Base-by-base conservation (phyloP, 2,888 invertebrate genomes). In the Troides aeacus region DNA sequence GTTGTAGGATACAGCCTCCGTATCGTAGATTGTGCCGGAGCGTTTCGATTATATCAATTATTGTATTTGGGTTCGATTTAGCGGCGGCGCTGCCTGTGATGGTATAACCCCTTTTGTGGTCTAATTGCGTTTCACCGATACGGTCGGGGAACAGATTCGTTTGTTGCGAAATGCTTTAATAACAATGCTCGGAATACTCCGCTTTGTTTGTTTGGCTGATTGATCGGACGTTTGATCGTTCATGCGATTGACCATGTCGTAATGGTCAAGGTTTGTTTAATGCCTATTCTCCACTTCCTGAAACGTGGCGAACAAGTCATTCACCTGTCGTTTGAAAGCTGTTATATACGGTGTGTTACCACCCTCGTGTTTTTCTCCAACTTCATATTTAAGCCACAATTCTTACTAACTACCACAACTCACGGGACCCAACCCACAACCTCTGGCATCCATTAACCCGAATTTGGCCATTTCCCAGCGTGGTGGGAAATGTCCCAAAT, bases 1-100 rank as follows among this genome's bases (percentile, higher is more conserved):
- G 30, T 64, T 39, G 64, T 64, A 57, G 17, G 12, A 4, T 62
- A 12, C 12, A 24, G 23, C 30, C n/a, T 12, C 1, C 56, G 46
- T 7, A 7, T 62, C 17, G 62, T 57, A 67, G 30, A 63, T 75
- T 79, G 82, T 81, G 79, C 79, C 80, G 79, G 77, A 77, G 75
- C 76, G 78, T 71, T 81, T 78, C 77, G 83, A 85, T 87, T 84
- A 83, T 84, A 83, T 83, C 83, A 85, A 84, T 84, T 83, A 82
- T 75, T 78, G 75, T 76, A 77, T 81, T 79, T 81, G 79, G 76
- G 74, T 72, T 77, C 76, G 79, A 79, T 82, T 83, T 81, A 79
- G 77, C 77, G 78, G 75, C 74, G 70, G 71, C 59, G 59, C n/a
- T 15, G 57, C 62, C 46, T 66, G 68, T 50, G 69, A 71, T 68